Evolutionary conservation across 1,140 invertebrate genomes (phyloP), one percentile per base, ranked within the genome.

Genomic region (Caenorhabditis elegans): DNA sequence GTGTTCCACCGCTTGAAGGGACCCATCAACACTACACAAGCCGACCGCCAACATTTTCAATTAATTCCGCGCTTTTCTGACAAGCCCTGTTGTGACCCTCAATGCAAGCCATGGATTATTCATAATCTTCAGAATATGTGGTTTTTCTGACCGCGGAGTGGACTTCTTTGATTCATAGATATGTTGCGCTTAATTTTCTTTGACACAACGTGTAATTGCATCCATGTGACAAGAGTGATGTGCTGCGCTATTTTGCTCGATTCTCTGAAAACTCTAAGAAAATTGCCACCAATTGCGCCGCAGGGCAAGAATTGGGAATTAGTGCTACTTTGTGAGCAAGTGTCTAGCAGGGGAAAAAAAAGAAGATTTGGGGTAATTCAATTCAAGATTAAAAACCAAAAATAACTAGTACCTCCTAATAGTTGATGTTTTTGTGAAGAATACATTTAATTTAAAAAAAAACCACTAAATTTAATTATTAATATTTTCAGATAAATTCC

Each of bases 181-280:
- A n/a, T n/a, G 39, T 43, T 43, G 39, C 39, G 39, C 39, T 70
- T 70, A 22, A 70, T 70, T 70, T 34, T 43, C 34, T n/a, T 19
- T 43, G 60, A 70, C 60, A 70, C 60, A 11, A 39, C 22, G 36
- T n/a, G 31, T 70, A 70, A 70, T 70, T 70, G 60, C 60, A 36
- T 70, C 60, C 34, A 70, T 70, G 34, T 70, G 31, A 70, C 60
- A 70, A 70, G 34, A 43, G 60, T 70, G 60, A 39, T 70, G 60
- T 70, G 60, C 60, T 24, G 34, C 31, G 31, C 31, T 60, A 15
- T 60, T 60, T 60, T 60, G 6, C 53, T 60, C 26, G 17, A 53
- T 53, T 53, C 51, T 6, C 4, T 28, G 31, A n/a, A 17, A 3
- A 11, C 15, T 43, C n/a, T n/a, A 53, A 19, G 10, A 60, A 60